Conservation (phyloP, 2,888 invertebrate genomes). For the Hydroisotoma schaefferi region DNA sequence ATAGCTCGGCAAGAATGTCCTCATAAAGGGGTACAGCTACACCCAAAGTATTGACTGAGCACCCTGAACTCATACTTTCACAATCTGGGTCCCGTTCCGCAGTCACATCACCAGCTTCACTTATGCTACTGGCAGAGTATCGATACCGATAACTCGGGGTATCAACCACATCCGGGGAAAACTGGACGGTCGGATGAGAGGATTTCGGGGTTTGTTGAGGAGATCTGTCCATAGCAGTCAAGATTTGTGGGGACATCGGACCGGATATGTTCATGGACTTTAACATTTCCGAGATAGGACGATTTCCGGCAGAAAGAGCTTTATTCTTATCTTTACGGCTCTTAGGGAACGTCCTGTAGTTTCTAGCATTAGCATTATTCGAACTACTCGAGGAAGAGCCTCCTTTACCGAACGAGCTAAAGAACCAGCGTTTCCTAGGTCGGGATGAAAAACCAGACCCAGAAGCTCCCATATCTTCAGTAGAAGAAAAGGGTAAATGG, state of each 20-base stretch:
- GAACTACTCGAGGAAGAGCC: constrained; percentile 29
- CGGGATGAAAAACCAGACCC: constrained; percentile 5
- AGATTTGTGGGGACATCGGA: background rate
- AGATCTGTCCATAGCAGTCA: background rate
- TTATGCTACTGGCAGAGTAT: constrained; percentile 13
- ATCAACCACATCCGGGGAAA: constrained; percentile 27
- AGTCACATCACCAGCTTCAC: background rate
- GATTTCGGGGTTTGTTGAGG: constrained; percentile 15
- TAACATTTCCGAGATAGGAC: constrained; percentile 29
- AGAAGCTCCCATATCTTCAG: constrained; percentile 34
- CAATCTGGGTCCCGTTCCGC: constrained; percentile 37
- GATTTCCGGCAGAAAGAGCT: constrained; percentile 26
- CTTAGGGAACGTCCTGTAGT: constrained; percentile 25
- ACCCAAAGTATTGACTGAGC: constrained; percentile 12
- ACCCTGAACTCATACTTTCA: constrained; percentile 29
- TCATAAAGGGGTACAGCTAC: constrained; percentile 30
- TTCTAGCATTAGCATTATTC: constrained; percentile 33
- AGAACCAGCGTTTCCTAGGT: constrained; percentile 33
- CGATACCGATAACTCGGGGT: background rate
- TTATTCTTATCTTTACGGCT: constrained; percentile 23
- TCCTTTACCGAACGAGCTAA: constrained; percentile 51
- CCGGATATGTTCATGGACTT: constrained; percentile 20
- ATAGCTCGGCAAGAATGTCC: constrained; percentile 38
- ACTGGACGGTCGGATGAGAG: constrained; percentile 26
- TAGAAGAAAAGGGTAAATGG: constrained; percentile 30